A percentile compares a stretch with the other conserved stretches of the same genome.
These are phyloP conservation scores for Tarsius wallacei DNA, from an alignment of 2,797 vertebrate species.

Conservation along the genomic window DNA sequence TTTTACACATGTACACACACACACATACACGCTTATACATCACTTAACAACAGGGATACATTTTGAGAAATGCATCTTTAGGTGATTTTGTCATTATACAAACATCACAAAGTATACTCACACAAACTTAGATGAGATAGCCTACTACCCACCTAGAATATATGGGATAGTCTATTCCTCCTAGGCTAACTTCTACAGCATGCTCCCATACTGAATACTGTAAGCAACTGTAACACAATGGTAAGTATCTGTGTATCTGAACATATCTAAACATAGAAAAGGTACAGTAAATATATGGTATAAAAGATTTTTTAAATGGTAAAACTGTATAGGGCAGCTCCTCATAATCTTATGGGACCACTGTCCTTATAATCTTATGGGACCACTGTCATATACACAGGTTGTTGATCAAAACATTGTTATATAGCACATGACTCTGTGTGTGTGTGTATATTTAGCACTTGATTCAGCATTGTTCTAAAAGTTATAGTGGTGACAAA, in stretches of 20 bases:
- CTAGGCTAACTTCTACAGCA: neutral
- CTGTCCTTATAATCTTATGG: neutral
- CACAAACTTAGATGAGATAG: neutral
- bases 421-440: neutral
- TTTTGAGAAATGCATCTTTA: neutral
- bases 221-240: neutral
- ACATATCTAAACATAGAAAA: neutral
- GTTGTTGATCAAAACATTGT: neutral
- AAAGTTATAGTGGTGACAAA: neutral
- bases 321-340: neutral
- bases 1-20: neutral
- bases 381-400: neutral
- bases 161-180: neutral
- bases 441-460: neutral
- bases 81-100: neutral
- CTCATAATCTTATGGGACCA: neutral
- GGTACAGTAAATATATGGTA: neutral
- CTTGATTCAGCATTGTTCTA: neutral
- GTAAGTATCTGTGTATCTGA: neutral
- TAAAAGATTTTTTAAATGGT: neutral
- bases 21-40: neutral
- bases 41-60: neutral
- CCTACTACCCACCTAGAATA: neutral
- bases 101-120: neutral
- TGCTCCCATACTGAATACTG: neutral